phyloP scores from a whole-genome alignment of 2,797 vertebrate species.

The Microctenopoma stevenorrisi region DNA sequence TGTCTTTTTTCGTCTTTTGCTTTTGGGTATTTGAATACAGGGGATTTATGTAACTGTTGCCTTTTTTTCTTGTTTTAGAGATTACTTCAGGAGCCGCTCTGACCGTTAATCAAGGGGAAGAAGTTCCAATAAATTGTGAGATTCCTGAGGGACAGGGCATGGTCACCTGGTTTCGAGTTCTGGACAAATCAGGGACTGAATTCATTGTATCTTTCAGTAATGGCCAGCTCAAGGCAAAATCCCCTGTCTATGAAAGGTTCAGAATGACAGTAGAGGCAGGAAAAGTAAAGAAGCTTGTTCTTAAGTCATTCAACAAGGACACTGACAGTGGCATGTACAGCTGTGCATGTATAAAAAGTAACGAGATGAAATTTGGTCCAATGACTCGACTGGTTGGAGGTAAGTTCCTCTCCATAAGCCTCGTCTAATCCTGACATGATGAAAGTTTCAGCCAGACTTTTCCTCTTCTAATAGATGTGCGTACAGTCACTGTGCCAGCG shows the following conservation, averaged over 20 bases:
- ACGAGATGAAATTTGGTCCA: slow-evolving; percentile 30
- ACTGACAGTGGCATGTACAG: slow-evolving; percentile 70
- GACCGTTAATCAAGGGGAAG: accelerated
- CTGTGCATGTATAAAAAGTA: slow-evolving; percentile 50
- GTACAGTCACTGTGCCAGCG: background rate
- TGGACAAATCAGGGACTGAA: slow-evolving; percentile 34
- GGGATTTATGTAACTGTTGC: background rate
- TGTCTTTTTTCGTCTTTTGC: background rate
- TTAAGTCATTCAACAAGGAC: slow-evolving; percentile 28
- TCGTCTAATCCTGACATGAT: background rate
- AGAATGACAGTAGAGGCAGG: too few relatives aligned
- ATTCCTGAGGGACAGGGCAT: accelerated
- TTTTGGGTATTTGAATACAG: background rate
- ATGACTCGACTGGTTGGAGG: slow-evolving; percentile 56
- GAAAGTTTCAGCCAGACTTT: background rate
- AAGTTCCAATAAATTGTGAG: accelerated
- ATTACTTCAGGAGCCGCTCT: background rate
- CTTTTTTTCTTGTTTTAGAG: slow-evolving; percentile 36
- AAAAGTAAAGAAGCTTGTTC: accelerated
- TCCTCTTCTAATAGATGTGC: background rate
- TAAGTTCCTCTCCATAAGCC: slow-evolving; percentile 32
- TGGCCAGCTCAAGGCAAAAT: accelerated
- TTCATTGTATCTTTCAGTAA: slow-evolving; percentile 45
- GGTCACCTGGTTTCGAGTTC: slow-evolving; percentile 63
- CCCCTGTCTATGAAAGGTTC: accelerated